Base-by-base conservation (phyloP, 2,888 invertebrate genomes). In the Stenotaenia linearis region DNA sequence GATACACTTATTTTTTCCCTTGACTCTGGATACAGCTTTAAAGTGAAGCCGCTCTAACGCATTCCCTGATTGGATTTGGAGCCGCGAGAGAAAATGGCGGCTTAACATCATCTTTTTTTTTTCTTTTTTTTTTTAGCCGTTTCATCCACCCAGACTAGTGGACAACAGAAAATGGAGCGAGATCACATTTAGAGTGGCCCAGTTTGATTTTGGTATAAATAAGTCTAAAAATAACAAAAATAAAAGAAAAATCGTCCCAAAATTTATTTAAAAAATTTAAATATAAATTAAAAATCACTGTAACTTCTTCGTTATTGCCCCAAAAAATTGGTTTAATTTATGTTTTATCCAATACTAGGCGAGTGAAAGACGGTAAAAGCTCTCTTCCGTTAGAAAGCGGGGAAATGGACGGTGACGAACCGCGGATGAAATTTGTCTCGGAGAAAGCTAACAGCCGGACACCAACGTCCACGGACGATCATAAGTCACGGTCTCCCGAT, bases 401-500 rank as follows among this genome's bases (percentile, higher is more conserved):
- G 50, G 50, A 50, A 50, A 50, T 50, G 50, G 50, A 50, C 50
- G 50, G 50, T 50, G 50, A 50, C 50, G 50, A 50, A 50, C 50
- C 50, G 50, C 50, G 50, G 50, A 50, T 50, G 50, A 50, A 50
- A 50, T 50, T 50, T 50, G 50, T 50, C 50, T 50, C 50, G n/a
- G 15, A 50, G 50, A 50, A 50, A 50, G 50, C 50, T 50, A 50
- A 50, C 50, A 50, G 50, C 50, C 50, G 50, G 50, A 50, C 50
- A 50, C 50, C 74, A 74, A 32, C 74, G 74, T 32, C 74, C 74
- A 30, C 74, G 74, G 74, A 23, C 74, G 74, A 74, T 32, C 74
- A 25, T 74, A 74, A 74, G 74, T 74, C 74, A 74, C 30, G 32
- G 74, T 30, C 74, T 74, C 74, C 74, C 74, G 74, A 74, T 74